Base-by-base conservation (phyloP, 2,113 vertebrate genomes). In the Thermophis baileyi region DNA sequence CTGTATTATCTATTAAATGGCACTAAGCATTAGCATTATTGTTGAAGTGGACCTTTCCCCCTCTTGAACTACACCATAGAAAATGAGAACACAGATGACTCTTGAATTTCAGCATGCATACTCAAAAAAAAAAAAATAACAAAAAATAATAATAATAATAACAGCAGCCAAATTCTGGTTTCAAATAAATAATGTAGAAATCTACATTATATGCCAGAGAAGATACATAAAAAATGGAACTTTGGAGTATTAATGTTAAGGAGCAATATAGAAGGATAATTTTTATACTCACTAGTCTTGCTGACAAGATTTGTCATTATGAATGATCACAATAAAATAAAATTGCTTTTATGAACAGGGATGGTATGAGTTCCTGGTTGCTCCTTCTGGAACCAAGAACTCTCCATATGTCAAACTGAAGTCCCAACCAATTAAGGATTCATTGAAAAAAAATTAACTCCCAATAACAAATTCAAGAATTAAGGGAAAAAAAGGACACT, bases 151-250 rank as follows among this genome's bases (percentile, higher is more conserved):
- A n/a, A n/a, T n/a, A n/a, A n/a, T 44, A 44, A 44, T 44, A 96
- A 94, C 93, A 95, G 94, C n/a, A 96, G 91, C 91, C 95, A 96
- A 87, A 95, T 95, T 96, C 94, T 96, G 95, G 88, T 92, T 96
- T 95, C 96, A 96, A 96, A 97, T 97, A 96, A 97, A 96, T 96
- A 96, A 97, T 96, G 95, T 95, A 94, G 91, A 94, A 90, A 93
- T 94, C 93, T 92, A 93, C 93, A 55, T 24, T 22, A 22, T 93
- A 95, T 95, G 91, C 50, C 95, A 20, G 91, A 63, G 93, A 92
- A 88, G 88, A 96, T 96, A 93, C 96, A 94, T 95, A 94, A 89
- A 96, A 94, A 92, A 96, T 89, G 95, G 95, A 92, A 50, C 93
- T 87, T 95, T 93, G 81, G 9, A 88, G 24, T 57, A 90, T 92